Evolutionary conservation across 2,888 invertebrate species (phyloP).

Genomic region (Folsomia candida): DNA sequence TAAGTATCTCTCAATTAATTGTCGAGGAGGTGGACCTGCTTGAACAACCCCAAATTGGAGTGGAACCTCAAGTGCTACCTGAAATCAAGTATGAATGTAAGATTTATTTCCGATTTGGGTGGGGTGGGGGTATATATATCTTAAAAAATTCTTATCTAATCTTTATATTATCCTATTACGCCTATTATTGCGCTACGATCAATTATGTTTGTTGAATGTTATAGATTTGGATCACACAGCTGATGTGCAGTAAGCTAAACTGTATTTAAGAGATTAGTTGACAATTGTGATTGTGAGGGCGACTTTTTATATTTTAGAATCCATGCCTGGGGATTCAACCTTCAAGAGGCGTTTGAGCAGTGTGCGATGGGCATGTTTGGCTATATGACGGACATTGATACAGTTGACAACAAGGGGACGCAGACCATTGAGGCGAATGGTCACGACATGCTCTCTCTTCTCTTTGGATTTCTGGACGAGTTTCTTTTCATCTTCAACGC

Average conservation of each 20-base stretch:
- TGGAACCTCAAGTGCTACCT: slow-evolving; percentile 40
- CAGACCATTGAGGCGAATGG: slow-evolving; percentile 83
- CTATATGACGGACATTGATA: slow-evolving; percentile 90
- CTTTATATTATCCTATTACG: too few species aligned
- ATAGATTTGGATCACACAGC: slow-evolving; percentile 95
- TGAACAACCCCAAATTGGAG: background rate
- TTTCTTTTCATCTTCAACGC: slow-evolving; percentile 86
- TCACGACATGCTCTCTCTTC: slow-evolving; percentile 80
- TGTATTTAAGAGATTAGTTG: background rate
- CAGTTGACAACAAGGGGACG: slow-evolving; percentile 74
- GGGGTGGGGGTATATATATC: background rate
- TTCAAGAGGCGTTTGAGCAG: slow-evolving; percentile 91
- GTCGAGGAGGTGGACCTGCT: background rate
- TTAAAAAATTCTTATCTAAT: slow-evolving; percentile 34
- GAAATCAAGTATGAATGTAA: slow-evolving; percentile 49
- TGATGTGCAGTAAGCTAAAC: slow-evolving; percentile 88
- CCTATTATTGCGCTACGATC: too few species aligned
- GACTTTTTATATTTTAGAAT: slow-evolving; percentile 61
- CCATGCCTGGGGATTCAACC: slow-evolving; percentile 85
- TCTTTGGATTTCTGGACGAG: slow-evolving; percentile 93
- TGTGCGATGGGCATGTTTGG: slow-evolving; percentile 94
- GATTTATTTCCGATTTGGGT: background rate
- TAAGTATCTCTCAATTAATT: background rate
- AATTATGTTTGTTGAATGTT: too few species aligned
- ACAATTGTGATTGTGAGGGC: background rate